Base-by-base conservation (phyloP, 2,797 vertebrate species). In the Smutsia temminckii region DNA sequence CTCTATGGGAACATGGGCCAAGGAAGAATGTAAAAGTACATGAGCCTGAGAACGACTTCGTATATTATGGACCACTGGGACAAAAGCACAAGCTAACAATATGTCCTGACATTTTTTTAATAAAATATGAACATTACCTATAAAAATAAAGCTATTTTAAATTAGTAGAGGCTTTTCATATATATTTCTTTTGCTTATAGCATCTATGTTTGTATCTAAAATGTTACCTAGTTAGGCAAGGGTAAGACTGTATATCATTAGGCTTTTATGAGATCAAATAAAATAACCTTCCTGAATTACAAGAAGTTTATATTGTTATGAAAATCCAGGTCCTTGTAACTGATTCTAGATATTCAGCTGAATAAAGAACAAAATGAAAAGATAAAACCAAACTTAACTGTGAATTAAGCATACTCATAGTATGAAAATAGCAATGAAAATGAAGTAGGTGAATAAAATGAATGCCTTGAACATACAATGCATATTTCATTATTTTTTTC, bases 101-200 rank as follows among this genome's bases (percentile, higher is more conserved):
- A 14, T 46, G 12, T 84, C 93, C 75, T 81, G 20, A 66, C 55
- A 0, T 49, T 32, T 75, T 89, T 92, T 25, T 49, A 42, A 81
- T 92, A 94, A 93, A 85, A 85, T 83, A 13, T 83, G 3, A 80
- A 57, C 2, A 74, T 27, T 69, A 25, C 6, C 8, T 83, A 7
- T 59, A 69, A 77, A 94, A 93, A 69, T 88, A 85, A 94, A 63
- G 1, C 46, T 64, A 81, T 46, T 88, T 90, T 68, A 88, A 81
- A 89, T 34, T 66, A 72, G 17, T 64, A 68, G 27, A 93, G n/a
- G 29, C 0, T 16, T 89, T 95, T 84, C 25, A 46, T 87, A 32
- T 29, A 66, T 13, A 68, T 85, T 74, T 95, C 2, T 89, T 95
- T 71, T 69, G n/a, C 25, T 75, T 96, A 18, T 34, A 57, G 17